Evolutionary conservation across 2,888 invertebrate species (phyloP).

Genomic region (Drosophila quinaria): DNA sequence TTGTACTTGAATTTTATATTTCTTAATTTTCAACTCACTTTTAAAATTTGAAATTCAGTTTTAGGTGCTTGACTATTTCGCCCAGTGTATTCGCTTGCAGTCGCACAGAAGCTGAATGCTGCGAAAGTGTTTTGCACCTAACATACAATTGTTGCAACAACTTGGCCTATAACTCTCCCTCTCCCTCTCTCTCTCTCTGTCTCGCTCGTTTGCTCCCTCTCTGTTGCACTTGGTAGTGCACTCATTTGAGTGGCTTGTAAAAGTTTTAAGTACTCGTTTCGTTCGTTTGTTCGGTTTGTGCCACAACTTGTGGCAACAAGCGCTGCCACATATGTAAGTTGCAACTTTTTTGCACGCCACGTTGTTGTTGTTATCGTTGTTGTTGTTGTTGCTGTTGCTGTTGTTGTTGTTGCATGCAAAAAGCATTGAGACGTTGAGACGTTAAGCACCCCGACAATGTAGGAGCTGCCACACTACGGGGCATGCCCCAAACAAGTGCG

Average conservation of each 20-base stretch:
- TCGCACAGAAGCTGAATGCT: slow-evolving; percentile 56
- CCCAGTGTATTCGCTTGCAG: not conserved
- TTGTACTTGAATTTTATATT: too few relatives aligned
- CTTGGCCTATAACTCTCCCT: not conserved
- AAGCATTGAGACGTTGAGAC: slow-evolving; percentile 44
- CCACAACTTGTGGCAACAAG: slow-evolving; percentile 52
- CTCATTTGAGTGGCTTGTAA: slow-evolving; percentile 68
- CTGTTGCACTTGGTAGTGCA: slow-evolving; percentile 8
- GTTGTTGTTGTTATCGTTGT: slow-evolving; percentile 16
- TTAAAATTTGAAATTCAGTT: not conserved
- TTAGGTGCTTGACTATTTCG: not conserved
- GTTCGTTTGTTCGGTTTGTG: slow-evolving; percentile 36
- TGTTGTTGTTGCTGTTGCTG: slow-evolving; percentile 30
- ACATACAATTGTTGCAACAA: slow-evolving; percentile 59
- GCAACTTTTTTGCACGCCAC: slow-evolving; percentile 76
- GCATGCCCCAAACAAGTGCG: slow-evolving; percentile 50
- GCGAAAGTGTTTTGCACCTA: slow-evolving; percentile 63
- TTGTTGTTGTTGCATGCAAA: slow-evolving; percentile 47
- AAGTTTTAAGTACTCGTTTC: slow-evolving; percentile 76
- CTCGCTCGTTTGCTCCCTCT: not conserved
- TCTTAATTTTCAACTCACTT: too few relatives aligned
- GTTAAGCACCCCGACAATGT: slow-evolving; percentile 35
- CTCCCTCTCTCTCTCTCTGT: not conserved
- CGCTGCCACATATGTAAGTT: slow-evolving; percentile 67
- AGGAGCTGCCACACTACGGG: slow-evolving; percentile 20